phyloP scores from a whole-genome alignment of 2,113 vertebrate genomes.

The Leucosticte australis region DNA sequence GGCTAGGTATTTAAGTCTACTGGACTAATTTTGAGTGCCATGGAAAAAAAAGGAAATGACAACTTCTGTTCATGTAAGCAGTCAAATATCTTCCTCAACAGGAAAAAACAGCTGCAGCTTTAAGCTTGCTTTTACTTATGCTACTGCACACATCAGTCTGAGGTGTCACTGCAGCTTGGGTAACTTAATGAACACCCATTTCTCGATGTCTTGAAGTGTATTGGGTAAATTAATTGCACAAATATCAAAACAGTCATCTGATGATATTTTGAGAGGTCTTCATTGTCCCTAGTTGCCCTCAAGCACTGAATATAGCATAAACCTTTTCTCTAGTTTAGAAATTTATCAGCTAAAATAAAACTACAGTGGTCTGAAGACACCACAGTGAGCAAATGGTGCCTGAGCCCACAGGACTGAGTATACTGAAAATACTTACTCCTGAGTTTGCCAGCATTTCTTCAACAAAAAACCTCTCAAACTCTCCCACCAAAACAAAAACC shows the following conservation, averaged over 20 bases:
- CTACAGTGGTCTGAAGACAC: background rate
- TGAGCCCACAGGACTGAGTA: background rate
- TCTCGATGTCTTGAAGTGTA: background rate
- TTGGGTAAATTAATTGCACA: background rate
- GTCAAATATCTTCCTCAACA: background rate
- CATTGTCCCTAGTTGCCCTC: background rate
- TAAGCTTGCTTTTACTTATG: background rate
- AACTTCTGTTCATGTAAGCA: background rate
- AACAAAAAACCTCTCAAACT: background rate
- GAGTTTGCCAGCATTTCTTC: background rate
- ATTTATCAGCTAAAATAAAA: background rate
- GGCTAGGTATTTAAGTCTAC: background rate
- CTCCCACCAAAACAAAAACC: background rate
- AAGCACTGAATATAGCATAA: background rate
- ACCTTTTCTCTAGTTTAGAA: background rate
- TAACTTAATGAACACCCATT: background rate
- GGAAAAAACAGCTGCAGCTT: background rate
- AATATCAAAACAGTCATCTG: background rate
- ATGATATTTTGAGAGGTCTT: background rate
- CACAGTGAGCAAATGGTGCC: background rate
- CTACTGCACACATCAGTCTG: background rate
- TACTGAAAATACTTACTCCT: background rate
- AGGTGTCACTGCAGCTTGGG: background rate
- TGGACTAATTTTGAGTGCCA: background rate
- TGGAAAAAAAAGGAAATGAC: background rate